phyloP scores from a whole-genome alignment of 2,797 vertebrate genomes.

The Tamandua tetradactyla region DNA sequence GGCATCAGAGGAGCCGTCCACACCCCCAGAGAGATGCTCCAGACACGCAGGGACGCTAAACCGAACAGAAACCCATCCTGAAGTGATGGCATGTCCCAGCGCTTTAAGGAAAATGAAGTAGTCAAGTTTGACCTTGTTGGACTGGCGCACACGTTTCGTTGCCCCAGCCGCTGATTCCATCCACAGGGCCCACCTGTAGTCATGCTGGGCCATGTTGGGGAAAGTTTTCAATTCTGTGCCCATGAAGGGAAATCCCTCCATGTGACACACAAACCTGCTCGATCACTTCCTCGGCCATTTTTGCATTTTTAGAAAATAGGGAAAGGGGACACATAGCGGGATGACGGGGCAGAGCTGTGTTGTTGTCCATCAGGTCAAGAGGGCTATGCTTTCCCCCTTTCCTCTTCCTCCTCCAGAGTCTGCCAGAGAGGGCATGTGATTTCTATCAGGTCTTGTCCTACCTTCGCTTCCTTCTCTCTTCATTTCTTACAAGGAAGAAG shows the following conservation, averaged over 20 bases:
- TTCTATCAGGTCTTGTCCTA: neutral
- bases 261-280: slow-evolving; percentile 4
- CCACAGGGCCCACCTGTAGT: neutral
- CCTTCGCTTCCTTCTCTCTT: neutral
- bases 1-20: neutral
- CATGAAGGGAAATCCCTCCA: slow-evolving; percentile 58
- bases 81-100: neutral
- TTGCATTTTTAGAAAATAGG: slow-evolving; percentile 5
- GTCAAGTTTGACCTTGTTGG: neutral
- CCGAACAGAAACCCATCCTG: neutral
- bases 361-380: neutral
- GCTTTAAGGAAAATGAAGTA: neutral
- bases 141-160: neutral
- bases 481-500: neutral
- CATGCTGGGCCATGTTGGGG: slow-evolving; percentile 47
- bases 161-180: neutral
- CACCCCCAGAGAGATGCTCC: neutral
- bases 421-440: neutral
- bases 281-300: slow-evolving; percentile 21
- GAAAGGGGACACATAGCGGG: neutral
- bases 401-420: neutral
- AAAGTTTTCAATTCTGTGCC: slow-evolving; percentile 42
- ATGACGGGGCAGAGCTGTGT: neutral
- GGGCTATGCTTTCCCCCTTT: neutral
- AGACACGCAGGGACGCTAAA: neutral